Evolutionary conservation across 2,888 invertebrate species (phyloP).

Genomic region (Synanthedon andrenaeformis): DNA sequence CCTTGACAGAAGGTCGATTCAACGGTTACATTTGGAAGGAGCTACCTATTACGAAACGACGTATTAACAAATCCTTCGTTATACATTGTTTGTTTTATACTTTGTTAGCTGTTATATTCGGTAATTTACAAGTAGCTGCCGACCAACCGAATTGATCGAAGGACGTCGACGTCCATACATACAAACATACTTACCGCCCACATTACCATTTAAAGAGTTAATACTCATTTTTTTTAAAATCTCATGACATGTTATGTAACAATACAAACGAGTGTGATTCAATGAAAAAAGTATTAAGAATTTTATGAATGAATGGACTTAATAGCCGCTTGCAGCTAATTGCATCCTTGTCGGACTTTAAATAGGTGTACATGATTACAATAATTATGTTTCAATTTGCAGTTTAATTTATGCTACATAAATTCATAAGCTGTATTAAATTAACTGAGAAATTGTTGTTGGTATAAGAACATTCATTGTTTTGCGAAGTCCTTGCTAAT

Average conservation of each 20-base stretch:
- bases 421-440: not conserved
- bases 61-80: constrained; percentile 33
- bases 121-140: constrained; percentile 53
- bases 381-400: constrained; percentile 3
- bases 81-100: constrained; percentile 33
- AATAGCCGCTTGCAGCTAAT: not conserved
- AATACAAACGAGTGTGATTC: not conserved
- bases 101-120: constrained; percentile 37
- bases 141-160: constrained; percentile 41
- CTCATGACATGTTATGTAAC: not conserved
- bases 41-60: constrained; percentile 36
- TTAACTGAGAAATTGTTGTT: constrained; percentile 5
- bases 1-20: constrained; percentile 59
- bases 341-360: constrained; percentile 15
- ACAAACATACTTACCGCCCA: constrained; percentile 4
- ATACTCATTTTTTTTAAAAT: not conserved
- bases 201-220: constrained; percentile 1
- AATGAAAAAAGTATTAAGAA: not conserved
- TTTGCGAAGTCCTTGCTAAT: too few relatives aligned
- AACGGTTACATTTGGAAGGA: constrained; percentile 36
- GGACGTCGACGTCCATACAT: constrained; percentile 29
- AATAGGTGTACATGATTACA: constrained; percentile 1
- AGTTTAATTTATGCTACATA: constrained; percentile 1
- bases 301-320: not conserved
- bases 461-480: not conserved